Evolutionary conservation across 2,888 invertebrate species (phyloP), one percentile per base, ranked within the genome.

Genomic region (Drosophila anceps): DNA sequence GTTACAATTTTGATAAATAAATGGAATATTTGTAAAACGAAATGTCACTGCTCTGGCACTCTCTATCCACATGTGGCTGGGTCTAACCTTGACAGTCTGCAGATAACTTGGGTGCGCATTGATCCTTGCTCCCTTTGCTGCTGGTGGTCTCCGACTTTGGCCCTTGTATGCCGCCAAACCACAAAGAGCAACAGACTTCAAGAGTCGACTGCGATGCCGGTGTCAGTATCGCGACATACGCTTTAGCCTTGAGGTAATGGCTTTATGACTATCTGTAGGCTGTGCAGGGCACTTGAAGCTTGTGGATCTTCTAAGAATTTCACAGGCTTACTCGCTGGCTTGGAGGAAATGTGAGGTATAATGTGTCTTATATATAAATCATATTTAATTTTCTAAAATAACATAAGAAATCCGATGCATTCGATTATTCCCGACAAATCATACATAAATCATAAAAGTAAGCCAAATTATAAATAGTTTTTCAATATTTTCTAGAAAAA

Each of bases 1-100:
- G 65, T 75, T 71, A 61, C 39, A 20, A 58, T 67, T 76, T 72
- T 79, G 69, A 88, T 84, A 86, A 84, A 84, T 88, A 88, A 84
- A 88, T 75, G 79, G 73, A 79, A 59, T 66, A 86, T 84, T 83
- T 84, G 59, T 73, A 74, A 66, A 51, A 43, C 15, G 24, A 55
- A 48, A 33, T 27, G 9, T 6, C 12, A 9, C 20, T 20, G 18
- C 55, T 46, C 35, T 24, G 13, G 3, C 29, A 62, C 50, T 20
- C 41, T 18, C 41, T 41, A 12, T n/a, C 39, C 39, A 3, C n/a
- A 39, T 43, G 54, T 37, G n/a, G 8, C 51, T 12, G 35, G 37
- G 24, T n/a, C 35, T 27, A 63, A 3, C 39, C 63, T 59, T 37
- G 64, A 58, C 58, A 43, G 55, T 39, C 41, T 12, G 2, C 8